A percentile compares a stretch with the other conserved stretches of the same genome.
Conservation (phyloP, 2,113 vertebrate species). For the Acrocephalus kingi region DNA sequence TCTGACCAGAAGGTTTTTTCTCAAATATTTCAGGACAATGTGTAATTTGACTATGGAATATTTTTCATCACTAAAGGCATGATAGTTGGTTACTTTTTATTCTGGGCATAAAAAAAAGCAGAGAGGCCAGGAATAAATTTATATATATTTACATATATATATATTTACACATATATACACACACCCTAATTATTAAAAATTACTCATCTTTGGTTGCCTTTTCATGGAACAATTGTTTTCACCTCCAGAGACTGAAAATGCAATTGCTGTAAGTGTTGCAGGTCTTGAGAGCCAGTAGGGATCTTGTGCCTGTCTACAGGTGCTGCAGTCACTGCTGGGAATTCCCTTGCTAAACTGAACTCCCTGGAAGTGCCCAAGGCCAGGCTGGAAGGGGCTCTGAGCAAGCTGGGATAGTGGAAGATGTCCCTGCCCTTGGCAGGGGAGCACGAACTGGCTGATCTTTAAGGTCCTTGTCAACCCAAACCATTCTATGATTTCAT, state of each 20-base stretch:
- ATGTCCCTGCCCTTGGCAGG: neutral
- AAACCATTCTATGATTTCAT: neutral
- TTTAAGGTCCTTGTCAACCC: neutral
- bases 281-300: neutral
- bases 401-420: neutral
- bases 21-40: neutral
- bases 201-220: neutral
- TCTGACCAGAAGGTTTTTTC: neutral
- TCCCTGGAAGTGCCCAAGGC: neutral
- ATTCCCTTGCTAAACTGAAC: neutral
- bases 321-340: neutral
- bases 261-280: neutral
- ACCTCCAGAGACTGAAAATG: neutral
- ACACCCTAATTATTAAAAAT: neutral
- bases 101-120: neutral
- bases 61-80: neutral
- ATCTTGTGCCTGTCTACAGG: neutral
- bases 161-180: no score
- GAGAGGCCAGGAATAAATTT: neutral
- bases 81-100: neutral
- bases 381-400: neutral
- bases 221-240: neutral
- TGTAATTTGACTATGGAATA: neutral
- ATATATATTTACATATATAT: no score
- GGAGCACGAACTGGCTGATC: neutral